Conservation (phyloP, 1,140 invertebrate species). For the Caenorhabditis remanei region DNA sequence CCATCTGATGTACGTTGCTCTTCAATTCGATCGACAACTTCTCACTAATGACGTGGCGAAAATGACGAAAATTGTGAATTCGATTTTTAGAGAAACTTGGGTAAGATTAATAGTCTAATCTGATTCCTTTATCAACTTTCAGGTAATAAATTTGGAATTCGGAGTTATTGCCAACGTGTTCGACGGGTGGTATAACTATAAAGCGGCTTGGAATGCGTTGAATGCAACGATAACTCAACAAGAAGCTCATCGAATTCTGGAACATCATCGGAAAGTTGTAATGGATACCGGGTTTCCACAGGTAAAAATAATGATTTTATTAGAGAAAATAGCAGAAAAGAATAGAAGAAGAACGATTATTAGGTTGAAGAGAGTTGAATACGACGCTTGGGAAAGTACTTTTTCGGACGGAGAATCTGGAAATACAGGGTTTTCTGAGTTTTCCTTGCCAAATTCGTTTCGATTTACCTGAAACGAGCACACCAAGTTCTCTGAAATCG, state of each 20-base stretch:
- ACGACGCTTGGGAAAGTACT: not conserved
- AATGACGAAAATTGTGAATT: slow-evolving; percentile 36
- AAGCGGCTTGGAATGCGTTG: slow-evolving; percentile 22
- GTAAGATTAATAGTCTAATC: not conserved
- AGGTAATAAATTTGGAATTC: slow-evolving; percentile 35
- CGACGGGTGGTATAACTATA: slow-evolving; percentile 31
- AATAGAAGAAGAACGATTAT: not conserved
- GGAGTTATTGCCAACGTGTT: slow-evolving; percentile 12
- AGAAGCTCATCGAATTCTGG: slow-evolving; percentile 30
- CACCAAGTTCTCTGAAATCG: slow-evolving; percentile 84
- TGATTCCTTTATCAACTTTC: not conserved
- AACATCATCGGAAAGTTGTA: slow-evolving; percentile 16
- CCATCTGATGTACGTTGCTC: slow-evolving; percentile 19
- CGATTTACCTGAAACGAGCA: not conserved
- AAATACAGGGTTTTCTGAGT: not conserved
- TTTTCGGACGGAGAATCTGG: not conserved
- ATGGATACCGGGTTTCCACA: slow-evolving; percentile 1
- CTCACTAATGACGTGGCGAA: not conserved
- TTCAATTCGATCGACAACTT: slow-evolving; percentile 22
- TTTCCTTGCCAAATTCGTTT: not conserved
- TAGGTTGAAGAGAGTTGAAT: not conserved
- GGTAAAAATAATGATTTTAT: not conserved
- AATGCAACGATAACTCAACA: slow-evolving; percentile 38
- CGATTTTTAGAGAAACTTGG: slow-evolving; percentile 2
- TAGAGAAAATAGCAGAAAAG: not conserved